Percentiles rank a stretch among this genome's conserved stretches.
Evolutionary conservation across 2,888 invertebrate species (phyloP).

Genomic region (Tetranychus piercei): DNA sequence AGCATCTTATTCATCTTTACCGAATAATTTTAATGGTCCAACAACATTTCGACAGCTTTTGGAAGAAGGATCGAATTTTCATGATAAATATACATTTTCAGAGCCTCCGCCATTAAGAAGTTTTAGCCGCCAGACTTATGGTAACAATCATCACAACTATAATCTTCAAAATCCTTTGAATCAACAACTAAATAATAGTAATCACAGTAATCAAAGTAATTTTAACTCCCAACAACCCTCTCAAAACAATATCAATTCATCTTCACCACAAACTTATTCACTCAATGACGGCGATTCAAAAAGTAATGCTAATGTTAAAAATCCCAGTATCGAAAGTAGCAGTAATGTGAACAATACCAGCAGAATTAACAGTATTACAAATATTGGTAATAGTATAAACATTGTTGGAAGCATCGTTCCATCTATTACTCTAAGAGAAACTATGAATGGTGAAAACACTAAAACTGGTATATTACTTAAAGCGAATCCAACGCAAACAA

Average conservation of each 20-base stretch:
- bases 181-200: background rate
- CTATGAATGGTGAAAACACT: background rate
- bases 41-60: slow-evolving; percentile 14
- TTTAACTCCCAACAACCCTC: background rate
- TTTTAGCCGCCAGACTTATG: background rate
- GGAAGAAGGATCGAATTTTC: slow-evolving; percentile 43
- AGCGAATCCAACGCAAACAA: background rate
- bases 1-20: background rate
- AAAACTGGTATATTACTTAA: background rate
- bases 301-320: slow-evolving; percentile 5
- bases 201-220: background rate
- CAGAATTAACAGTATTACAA: background rate
- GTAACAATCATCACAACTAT: background rate
- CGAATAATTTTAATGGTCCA: background rate
- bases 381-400: slow-evolving; percentile 7
- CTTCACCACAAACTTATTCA: background rate
- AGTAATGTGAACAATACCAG: background rate
- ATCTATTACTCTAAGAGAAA: background rate
- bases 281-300: background rate
- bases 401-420: background rate
- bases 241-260: background rate
- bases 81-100: slow-evolving; percentile 38
- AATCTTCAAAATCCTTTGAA: background rate
- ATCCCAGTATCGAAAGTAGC: background rate
- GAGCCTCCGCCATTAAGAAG: slow-evolving; percentile 12